Percentiles rank a stretch among this genome's conserved stretches.
Evolutionary conservation across 2,113 vertebrate genomes (phyloP).

Genomic region (Meleagris gallopavo): DNA sequence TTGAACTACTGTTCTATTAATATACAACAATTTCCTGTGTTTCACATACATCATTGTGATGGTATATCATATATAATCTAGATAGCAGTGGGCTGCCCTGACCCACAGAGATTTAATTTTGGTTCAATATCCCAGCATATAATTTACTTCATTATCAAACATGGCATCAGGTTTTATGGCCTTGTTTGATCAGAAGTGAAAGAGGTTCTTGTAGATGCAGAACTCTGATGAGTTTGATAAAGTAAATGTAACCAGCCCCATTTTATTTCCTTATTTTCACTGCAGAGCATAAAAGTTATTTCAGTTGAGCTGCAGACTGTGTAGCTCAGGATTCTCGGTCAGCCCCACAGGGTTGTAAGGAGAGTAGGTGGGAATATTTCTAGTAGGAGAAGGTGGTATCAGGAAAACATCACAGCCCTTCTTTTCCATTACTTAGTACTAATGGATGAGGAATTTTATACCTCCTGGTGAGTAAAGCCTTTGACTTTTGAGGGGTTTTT

Average conservation of each 20-base stretch:
- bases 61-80: slow-evolving; percentile 50
- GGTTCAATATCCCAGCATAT: slow-evolving; percentile 51
- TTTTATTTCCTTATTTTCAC: neutral
- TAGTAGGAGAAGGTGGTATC: neutral
- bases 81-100: slow-evolving; percentile 34
- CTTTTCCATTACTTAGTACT: neutral
- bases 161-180: slow-evolving; percentile 59
- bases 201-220: neutral
- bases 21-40: slow-evolving; percentile 71
- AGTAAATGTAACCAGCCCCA: neutral
- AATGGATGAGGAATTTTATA: neutral
- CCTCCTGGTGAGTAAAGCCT: neutral
- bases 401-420: neutral
- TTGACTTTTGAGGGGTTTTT: neutral
- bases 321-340: neutral
- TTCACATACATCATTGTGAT: slow-evolving; percentile 64
- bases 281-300: neutral
- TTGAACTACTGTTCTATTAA: slow-evolving; percentile 70
- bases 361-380: neutral
- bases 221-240: neutral
- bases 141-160: slow-evolving; percentile 64
- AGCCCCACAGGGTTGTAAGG: neutral
- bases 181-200: slow-evolving; percentile 10
- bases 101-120: slow-evolving; percentile 69
- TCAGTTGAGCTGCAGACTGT: neutral